Conservation (phyloP, 1,140 invertebrate genomes). For the Chrysopa pallens region DNA sequence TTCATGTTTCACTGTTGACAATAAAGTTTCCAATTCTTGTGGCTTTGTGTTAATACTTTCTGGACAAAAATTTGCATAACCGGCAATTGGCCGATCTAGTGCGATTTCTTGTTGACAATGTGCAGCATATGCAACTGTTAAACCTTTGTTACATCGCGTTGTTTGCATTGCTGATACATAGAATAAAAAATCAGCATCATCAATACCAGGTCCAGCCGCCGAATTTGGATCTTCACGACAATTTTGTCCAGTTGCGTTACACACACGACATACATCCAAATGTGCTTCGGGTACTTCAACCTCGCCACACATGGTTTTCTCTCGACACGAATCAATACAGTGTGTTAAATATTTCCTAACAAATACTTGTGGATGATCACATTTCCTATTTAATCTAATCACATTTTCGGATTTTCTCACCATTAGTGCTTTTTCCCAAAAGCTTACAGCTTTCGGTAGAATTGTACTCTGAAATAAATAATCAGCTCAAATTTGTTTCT, state of each 20-base stretch:
- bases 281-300: conserved; percentile 80
- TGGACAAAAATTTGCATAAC: conserved; percentile 92
- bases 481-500: conserved; percentile 8
- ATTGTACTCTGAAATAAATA: conserved; percentile 62
- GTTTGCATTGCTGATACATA: conserved; percentile 92
- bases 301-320: conserved; percentile 84
- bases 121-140: conserved; percentile 93
- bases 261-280: conserved; percentile 79
- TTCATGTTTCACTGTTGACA: conserved; percentile 97
- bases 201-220: conserved; percentile 47
- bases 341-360: conserved; percentile 66
- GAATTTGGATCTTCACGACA: conserved; percentile 36
- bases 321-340: conserved; percentile 73
- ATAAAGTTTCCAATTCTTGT: conserved; percentile 79
- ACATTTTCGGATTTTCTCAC: conserved; percentile 67
- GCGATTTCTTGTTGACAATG: conserved; percentile 94
- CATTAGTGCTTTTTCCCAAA: conserved; percentile 82
- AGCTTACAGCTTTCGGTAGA: conserved; percentile 74
- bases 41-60: conserved; percentile 84
- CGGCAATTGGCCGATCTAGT: conserved; percentile 54
- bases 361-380: conserved; percentile 63
- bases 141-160: conserved; percentile 69
- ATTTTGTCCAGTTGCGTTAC: conserved; percentile 66
- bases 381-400: conserved; percentile 80
- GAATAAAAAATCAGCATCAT: conserved; percentile 85